Conservation (phyloP, 2,113 vertebrate species). For the Rhabdomys dilectus region DNA sequence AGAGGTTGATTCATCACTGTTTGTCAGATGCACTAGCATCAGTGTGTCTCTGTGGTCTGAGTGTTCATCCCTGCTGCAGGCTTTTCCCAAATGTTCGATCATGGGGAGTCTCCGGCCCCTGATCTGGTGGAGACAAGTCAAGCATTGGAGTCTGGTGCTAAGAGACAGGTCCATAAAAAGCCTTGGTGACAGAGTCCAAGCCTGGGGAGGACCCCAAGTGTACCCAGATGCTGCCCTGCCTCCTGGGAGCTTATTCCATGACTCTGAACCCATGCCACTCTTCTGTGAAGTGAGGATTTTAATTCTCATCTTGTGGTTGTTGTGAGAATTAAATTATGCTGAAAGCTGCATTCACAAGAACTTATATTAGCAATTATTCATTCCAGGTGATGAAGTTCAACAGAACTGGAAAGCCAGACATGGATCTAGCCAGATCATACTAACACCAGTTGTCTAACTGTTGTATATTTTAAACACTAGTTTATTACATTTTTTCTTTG, state of each 20-base stretch:
- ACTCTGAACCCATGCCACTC: background rate
- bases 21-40: background rate
- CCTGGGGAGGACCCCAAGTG: background rate
- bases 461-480: constrained; percentile 19
- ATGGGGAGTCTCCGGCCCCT: background rate
- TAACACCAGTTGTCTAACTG: background rate
- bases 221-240: background rate
- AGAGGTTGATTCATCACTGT: constrained; percentile 60
- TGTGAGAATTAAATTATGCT: constrained; percentile 49
- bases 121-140: background rate
- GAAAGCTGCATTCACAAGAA: constrained; percentile 31
- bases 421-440: background rate
- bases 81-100: background rate
- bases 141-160: background rate
- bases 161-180: background rate
- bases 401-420: background rate
- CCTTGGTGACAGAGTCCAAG: background rate
- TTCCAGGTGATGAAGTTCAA: constrained; percentile 20
- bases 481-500: constrained; percentile 13
- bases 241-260: constrained; percentile 19
- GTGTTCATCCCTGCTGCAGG: background rate
- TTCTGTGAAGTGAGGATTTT: constrained; percentile 10
- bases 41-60: background rate
- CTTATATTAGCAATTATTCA: background rate
- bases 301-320: constrained; percentile 37